Evolutionary conservation across 2,797 vertebrate species (phyloP).

Genomic region (Buphagus erythrorhynchus): DNA sequence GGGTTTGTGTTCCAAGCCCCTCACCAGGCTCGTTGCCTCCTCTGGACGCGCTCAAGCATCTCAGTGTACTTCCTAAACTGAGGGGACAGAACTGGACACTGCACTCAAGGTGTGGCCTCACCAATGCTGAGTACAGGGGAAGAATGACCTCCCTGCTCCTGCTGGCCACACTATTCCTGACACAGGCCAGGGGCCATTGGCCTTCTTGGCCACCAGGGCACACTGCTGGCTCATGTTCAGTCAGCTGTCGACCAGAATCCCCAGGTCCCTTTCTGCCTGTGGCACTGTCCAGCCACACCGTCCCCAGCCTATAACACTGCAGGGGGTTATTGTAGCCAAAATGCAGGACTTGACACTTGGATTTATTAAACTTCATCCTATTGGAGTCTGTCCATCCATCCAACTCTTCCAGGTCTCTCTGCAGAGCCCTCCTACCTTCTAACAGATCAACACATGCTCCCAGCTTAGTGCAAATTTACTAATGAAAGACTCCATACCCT

Average conservation of each 20-base stretch:
- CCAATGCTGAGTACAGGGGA: accelerated
- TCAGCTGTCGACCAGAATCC: accelerated
- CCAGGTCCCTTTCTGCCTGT: neutral
- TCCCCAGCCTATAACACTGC: accelerated
- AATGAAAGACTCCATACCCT: neutral
- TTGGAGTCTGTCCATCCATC: neutral
- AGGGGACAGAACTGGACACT: neutral
- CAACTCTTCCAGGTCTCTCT: neutral
- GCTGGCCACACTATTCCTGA: neutral
- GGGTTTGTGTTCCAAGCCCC: neutral
- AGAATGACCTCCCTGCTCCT: neutral
- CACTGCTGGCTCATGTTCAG: neutral
- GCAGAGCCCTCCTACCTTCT: neutral
- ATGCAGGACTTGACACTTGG: accelerated
- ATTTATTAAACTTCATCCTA: neutral
- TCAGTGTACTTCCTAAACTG: accelerated
- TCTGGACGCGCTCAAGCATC: accelerated
- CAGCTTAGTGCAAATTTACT: neutral
- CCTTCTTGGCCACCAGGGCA: neutral
- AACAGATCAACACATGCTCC: accelerated
- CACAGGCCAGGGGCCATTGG: accelerated
- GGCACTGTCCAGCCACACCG: neutral
- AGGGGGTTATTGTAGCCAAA: neutral
- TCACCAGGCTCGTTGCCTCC: neutral
- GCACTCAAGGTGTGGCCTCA: neutral